Base-by-base conservation (phyloP, 1,140 invertebrate species). In the Agraylea sexmaculata region DNA sequence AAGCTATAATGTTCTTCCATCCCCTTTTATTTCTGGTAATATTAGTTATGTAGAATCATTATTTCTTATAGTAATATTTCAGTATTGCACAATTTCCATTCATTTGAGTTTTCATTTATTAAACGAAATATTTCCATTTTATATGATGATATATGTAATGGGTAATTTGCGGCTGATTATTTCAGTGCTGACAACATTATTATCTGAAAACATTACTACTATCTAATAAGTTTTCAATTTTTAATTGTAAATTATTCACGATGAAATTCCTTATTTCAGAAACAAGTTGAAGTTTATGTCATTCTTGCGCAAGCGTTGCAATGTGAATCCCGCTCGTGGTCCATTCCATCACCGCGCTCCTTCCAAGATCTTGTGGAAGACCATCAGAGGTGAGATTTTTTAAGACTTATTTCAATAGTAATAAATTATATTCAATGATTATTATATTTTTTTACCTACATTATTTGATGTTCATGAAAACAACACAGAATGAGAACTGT, bases 281-380 rank as follows among this genome's bases (percentile, higher is more conserved):
- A 88, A 87, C 62, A 90, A 90, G 60, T 66, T 98, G 66, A 98
- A 99, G 74, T 99, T 88, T 61, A 78, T 99, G 71, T 82, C 87
- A 43, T 99, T 97, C 67, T 73, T 99, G 54, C 77, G 87, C 37
- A 97, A 98, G 67, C 74, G 95, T 51, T 98, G 92, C 69, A 99
- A 99, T 69, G 90, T 99, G 1, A 99, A 99, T 61, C 96, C 95
- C 47, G 78, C 86, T 38, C 79, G 93, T 68, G 96, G 96, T 47
- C 94, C 95, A 22, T 99, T 92, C 77, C 96, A 99, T 61, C 92
- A 88, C 70, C 78, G 96, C 61, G 91, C 95, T 44, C 96, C 96
- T 11, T 85, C 83, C 49, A 90, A 90, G 67, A 95, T 99, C 55
- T 85, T 99, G 58, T 90, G 85, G 81, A 87, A 93, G 59, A 88